Percentiles rank a stretch among this genome's conserved stretches.
phyloP scores from a whole-genome alignment of 2,888 invertebrate species.

The Lepidocyrtinus sp. region DNA sequence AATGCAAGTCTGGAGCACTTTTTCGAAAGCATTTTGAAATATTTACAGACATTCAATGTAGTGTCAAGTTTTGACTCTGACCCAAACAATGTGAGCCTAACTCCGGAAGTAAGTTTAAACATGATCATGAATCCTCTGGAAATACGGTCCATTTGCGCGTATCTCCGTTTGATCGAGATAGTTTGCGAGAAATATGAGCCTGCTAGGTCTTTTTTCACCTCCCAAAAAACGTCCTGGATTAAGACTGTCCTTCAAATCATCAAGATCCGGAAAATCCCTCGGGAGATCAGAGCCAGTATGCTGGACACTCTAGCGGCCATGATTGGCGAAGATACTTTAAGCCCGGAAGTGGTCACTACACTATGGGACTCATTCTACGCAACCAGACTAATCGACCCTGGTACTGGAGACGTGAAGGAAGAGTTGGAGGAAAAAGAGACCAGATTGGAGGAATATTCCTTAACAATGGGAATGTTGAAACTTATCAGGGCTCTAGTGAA shows the following conservation, averaged over 20 bases:
- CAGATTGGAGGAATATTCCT: constrained; percentile 89
- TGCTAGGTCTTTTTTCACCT: constrained; percentile 62
- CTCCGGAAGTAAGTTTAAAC: constrained; percentile 34
- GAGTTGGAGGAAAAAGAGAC: constrained; percentile 95
- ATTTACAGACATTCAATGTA: constrained; percentile 52
- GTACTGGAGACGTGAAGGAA: constrained; percentile 73
- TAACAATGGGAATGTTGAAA: constrained; percentile 86
- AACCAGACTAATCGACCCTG: constrained; percentile 61
- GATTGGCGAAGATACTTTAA: constrained; percentile 57
- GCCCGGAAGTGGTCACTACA: constrained; percentile 56
- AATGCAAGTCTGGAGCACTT: constrained; percentile 88
- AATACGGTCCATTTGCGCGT: constrained; percentile 64
- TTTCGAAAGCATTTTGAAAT: constrained; percentile 81
- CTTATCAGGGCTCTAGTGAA: constrained; percentile 83
- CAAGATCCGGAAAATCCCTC: constrained; percentile 58
- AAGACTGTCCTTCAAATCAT: constrained; percentile 55
- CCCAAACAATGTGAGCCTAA: constrained; percentile 46
- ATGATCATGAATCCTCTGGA: constrained; percentile 65
- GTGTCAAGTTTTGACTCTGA: constrained; percentile 29
- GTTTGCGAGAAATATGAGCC: constrained; percentile 54
- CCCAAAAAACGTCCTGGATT: constrained; percentile 64
- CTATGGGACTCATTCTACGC: constrained; percentile 68
- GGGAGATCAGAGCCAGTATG: constrained; percentile 67
- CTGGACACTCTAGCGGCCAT: constrained; percentile 64
- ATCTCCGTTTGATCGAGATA: constrained; percentile 62